Conservation (phyloP, 2,888 invertebrate species). For the Eugnorisma glareosa region DNA sequence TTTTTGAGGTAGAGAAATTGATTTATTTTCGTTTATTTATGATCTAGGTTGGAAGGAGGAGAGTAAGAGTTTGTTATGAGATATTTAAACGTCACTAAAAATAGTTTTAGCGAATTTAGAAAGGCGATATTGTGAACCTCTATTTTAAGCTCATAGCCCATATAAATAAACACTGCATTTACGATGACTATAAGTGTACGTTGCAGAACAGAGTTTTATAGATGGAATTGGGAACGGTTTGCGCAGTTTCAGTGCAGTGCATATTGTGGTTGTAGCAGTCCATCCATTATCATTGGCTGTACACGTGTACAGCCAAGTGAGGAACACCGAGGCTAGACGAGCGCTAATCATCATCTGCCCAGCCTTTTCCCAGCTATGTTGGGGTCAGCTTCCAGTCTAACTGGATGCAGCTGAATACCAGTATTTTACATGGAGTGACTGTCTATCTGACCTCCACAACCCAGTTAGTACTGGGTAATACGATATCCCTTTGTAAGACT, state of each 20-base stretch:
- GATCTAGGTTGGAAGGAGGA: not conserved
- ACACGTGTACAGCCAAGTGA: not conserved
- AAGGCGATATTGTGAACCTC: not conserved
- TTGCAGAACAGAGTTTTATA: not conserved
- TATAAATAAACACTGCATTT: not conserved
- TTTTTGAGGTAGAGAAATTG: constrained; percentile 2
- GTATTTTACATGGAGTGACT: too few species aligned
- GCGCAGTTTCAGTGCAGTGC: not conserved
- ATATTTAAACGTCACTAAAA: not conserved
- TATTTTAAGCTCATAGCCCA: not conserved
- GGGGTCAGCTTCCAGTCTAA: too few species aligned
- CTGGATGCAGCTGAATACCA: too few species aligned
- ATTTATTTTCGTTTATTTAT: constrained; percentile 34
- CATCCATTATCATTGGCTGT: too few species aligned
- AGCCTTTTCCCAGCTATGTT: too few species aligned
- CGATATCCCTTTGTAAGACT: too few species aligned
- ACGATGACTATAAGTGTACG: not conserved
- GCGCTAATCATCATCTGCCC: too few species aligned
- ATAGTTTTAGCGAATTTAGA: not conserved
- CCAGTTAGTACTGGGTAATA: too few species aligned
- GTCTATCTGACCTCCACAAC: too few species aligned
- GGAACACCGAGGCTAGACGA: not conserved
- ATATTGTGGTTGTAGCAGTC: not conserved
- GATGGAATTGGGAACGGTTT: not conserved
- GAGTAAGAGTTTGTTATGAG: not conserved